Conservation (phyloP, 2,888 invertebrate genomes). For the Pristionchus exspectatus region DNA sequence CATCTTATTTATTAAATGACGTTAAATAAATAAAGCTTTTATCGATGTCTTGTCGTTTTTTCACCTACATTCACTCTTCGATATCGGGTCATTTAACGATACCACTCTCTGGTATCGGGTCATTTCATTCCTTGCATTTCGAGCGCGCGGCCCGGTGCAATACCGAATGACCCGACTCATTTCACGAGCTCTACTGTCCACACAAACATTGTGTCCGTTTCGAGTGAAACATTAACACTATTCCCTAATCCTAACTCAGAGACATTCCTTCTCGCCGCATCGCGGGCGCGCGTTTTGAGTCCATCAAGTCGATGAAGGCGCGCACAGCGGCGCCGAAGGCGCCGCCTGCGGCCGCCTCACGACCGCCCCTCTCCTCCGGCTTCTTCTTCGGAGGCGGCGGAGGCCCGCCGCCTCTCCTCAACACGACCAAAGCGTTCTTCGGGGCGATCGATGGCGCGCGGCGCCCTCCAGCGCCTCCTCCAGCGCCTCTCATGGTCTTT, state of each 20-base stretch:
- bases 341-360: neutral
- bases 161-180: no score
- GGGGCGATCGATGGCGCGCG: neutral
- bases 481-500: slow-evolving; percentile 26
- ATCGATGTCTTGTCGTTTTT: no score
- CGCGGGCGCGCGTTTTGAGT: slow-evolving; percentile 17
- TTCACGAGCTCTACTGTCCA: no score
- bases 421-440: neutral
- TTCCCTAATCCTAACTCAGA: slow-evolving; percentile 7
- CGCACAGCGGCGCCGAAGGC: neutral
- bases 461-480: neutral
- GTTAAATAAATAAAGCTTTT: no score
- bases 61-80: no score
- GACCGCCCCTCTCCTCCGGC: neutral
- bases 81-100: no score
- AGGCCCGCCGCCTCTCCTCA: neutral
- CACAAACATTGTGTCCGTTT: neutral
- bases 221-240: neutral
- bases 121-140: no score
- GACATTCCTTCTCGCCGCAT: neutral
- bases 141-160: no score
- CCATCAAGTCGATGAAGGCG: neutral
- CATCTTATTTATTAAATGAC: no score
- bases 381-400: slow-evolving; percentile 9
- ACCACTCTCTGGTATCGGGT: no score